Base-by-base conservation (phyloP, 2,888 invertebrate genomes). In the Odontothrips loti region DNA sequence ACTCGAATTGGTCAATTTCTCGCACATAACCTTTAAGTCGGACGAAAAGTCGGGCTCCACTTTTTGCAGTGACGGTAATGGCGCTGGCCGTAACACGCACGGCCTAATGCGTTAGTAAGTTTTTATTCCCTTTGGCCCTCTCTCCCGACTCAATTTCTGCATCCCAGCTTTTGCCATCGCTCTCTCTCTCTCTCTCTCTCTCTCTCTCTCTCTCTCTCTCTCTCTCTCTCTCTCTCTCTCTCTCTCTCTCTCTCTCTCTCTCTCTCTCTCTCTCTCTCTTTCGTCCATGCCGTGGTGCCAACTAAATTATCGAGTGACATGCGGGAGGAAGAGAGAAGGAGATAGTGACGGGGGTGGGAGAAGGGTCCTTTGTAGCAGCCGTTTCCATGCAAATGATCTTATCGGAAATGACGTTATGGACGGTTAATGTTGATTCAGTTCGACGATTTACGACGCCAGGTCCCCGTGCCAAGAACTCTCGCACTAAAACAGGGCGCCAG, bases 221-320 rank as follows among this genome's bases (percentile, higher is more conserved):
- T 80, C 80, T 47, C 79, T 82, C 17, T 29, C 47, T 11, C 43
- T 79, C 43, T 79, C 78, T 23, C 81, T 23, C 29, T 4, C 43
- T 47, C 20, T 80, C 51, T 17, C 34, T 63, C 75, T 81, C 68
- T 80, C 80, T 47, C 80, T 81, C 79, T 68, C 68, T 80, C 23
- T 75, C 17, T 63, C 23, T 68, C 68, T 68, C 68, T 27, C 27
- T 68, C 68, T 68, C 27, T 27, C 27, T 68, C 68, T 68, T 6
- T 43, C 34, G 34, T 43, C 2, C 6, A 43, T 43, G 34, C 34
- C 3, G 34, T 43, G 34, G 34, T 43, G 34, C 34, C 34, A 43
- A 43, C 3, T 43, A 43, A 43, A 43, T 43, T 43, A 43, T 43
- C 34, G 34, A 43, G 34, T 43, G 3, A 43, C 34, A 43, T 43